Base-by-base conservation (phyloP, 1,140 invertebrate species). In the Asbolus verrucosus region DNA sequence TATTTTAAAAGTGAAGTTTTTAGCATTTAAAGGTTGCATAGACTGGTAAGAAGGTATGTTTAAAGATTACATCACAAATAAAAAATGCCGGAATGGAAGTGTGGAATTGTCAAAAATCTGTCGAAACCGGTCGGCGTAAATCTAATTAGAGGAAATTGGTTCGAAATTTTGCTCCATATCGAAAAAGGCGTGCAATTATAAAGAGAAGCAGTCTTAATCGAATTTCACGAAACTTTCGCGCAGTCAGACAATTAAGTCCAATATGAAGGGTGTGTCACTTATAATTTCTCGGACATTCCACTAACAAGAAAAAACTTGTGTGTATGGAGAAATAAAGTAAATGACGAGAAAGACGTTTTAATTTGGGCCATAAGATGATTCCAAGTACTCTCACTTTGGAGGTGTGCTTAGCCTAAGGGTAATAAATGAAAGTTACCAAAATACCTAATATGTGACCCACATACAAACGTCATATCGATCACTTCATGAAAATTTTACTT, bases 381-480 rank as follows among this genome's bases (percentile, higher is more conserved):
- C 21, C 46, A 27, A 54, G 27, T 54, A 54, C 46, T 54, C 46
- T 54, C 46, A 54, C 46, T 50, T 38, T 54, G 27, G 27, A 54
- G 46, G 46, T 54, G 46, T 54, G 46, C 27, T 14, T 54, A 43
- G 46, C 46, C 46, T 24, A 11, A 27, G 21, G n/a, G 46, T n/a
- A 54, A 54, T 21, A 54, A 54, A 54, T 54, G 46, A 54, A 54
- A 54, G 46, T 54, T 54, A 15, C 46, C 21, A 54, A 50, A 50
- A 50, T 50, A 36, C 33, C 11, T 36, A 24, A 54, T 8, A 54
- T 54, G 14, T 54, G 46, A 54, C 46, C 46, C 46, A 54, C 46
- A 54, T 54, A n/a, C 27, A 54, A 54, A 13, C 5, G 9, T 16
- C 11, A 43, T 15, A 43, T 43, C 46, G 11, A 54, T 54, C 46